Conservation (phyloP, 2,113 vertebrate genomes). For the Pterocles burchelli region DNA sequence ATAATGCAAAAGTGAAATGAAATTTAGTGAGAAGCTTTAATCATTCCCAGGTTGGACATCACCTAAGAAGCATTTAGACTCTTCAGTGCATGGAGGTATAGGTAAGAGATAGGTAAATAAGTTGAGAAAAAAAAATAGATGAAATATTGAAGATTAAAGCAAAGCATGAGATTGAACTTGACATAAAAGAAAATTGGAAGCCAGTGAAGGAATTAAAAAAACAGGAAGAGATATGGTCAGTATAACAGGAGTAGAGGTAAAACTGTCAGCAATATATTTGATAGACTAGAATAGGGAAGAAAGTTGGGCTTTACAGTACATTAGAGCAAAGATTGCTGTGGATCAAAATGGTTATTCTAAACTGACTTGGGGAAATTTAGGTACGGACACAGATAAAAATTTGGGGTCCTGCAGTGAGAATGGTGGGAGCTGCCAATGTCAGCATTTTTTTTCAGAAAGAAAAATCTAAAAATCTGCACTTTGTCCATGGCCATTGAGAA, state of each 20-base stretch:
- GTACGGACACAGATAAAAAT: neutral
- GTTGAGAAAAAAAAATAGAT: neutral
- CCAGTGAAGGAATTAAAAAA: neutral
- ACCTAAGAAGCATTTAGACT: neutral
- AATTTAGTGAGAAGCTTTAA: neutral
- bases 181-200: neutral
- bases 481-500: neutral
- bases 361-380: neutral
- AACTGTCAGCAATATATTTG: neutral
- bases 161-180: neutral
- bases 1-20: neutral
- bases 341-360: neutral
- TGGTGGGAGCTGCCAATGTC: neutral
- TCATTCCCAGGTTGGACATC: neutral
- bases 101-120: neutral
- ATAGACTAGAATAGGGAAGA: neutral
- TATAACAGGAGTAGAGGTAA: neutral
- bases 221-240: neutral
- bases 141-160: neutral
- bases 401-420: neutral
- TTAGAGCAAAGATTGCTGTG: neutral
- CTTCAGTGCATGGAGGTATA: neutral
- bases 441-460: neutral
- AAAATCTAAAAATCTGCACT: neutral
- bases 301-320: neutral